phyloP scores from a whole-genome alignment of 2,113 vertebrate species.

The Pteronura brasiliensis region DNA sequence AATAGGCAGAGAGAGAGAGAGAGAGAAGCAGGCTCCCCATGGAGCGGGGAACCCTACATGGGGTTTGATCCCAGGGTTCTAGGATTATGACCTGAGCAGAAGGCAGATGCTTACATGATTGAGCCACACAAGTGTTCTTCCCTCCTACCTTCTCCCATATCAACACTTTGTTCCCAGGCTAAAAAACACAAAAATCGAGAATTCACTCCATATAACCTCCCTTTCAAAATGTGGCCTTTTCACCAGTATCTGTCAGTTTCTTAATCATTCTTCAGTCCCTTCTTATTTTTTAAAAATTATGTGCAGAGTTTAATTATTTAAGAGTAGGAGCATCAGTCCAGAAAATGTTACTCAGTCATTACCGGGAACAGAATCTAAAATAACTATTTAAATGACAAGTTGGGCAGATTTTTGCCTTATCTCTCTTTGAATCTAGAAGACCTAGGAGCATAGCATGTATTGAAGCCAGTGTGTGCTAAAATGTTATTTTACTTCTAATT shows the following conservation, averaged over 20 bases:
- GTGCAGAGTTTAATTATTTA: background rate
- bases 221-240: background rate
- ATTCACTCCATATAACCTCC: background rate
- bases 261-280: background rate
- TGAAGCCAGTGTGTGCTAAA: background rate
- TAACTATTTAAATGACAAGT: background rate
- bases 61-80: too few relatives aligned
- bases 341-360: background rate
- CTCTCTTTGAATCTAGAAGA: background rate
- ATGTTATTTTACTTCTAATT: background rate
- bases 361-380: background rate
- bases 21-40: too few relatives aligned
- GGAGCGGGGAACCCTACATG: too few relatives aligned
- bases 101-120: too few relatives aligned
- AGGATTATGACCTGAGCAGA: too few relatives aligned
- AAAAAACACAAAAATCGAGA: background rate
- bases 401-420: background rate
- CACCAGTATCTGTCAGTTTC: background rate
- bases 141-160: background rate
- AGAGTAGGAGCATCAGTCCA: background rate
- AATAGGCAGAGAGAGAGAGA: too few relatives aligned
- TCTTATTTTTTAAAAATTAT: background rate
- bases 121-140: too few relatives aligned
- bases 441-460: background rate
- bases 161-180: background rate